These are phyloP conservation scores for Neopelma chrysocephalum DNA, from an alignment of 2,797 vertebrate species.

Conservation along the genomic window DNA sequence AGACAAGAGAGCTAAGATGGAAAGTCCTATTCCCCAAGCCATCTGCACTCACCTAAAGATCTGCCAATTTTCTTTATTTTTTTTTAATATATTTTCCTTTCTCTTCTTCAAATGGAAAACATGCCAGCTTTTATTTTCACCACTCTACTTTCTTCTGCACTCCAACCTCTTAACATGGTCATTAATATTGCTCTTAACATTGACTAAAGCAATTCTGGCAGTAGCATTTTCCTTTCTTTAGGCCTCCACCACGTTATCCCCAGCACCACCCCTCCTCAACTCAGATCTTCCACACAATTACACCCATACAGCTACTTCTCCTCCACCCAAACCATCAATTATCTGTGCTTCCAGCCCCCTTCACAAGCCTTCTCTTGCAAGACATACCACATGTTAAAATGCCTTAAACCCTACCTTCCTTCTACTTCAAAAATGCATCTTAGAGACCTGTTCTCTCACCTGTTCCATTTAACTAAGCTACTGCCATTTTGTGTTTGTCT, in stretches of 20 bases:
- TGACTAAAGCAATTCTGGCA: neutral
- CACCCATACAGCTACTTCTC: neutral
- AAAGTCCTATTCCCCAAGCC: neutral
- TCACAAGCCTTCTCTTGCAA: neutral
- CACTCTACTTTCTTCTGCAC: neutral
- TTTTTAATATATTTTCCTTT: neutral
- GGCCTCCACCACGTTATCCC: neutral
- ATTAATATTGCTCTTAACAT: constrained; percentile 6
- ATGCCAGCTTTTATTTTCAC: neutral
- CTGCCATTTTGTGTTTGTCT: neutral
- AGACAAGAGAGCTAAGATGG: neutral
- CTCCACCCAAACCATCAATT: constrained; percentile 46
- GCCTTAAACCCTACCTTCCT: neutral
- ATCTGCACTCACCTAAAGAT: neutral
- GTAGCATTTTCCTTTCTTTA: constrained; percentile 21
- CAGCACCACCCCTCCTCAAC: constrained; percentile 19
- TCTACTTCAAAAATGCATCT: neutral
- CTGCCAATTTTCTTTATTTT: neutral
- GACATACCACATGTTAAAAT: neutral
- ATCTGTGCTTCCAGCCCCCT: neutral
- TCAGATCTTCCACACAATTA: neutral
- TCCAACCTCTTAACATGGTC: neutral
- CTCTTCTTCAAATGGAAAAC: neutral
- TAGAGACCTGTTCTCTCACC: neutral
- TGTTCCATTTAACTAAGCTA: neutral